These are phyloP conservation scores for Oncorhynchus masou DNA, from an alignment of 2,113 vertebrate species.

Conservation along the genomic window DNA sequence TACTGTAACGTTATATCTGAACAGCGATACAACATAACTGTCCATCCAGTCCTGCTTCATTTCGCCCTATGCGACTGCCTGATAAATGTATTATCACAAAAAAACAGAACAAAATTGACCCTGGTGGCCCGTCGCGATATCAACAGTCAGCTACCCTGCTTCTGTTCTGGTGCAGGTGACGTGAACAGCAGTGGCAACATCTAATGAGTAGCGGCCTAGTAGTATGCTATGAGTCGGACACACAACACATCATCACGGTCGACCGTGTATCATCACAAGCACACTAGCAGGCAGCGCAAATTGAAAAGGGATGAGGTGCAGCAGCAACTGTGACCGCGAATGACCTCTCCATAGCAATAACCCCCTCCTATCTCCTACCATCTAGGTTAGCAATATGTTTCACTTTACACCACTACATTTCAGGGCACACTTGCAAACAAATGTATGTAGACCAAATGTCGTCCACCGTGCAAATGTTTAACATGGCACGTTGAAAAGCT, in stretches of 20 bases:
- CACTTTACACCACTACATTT: not conserved
- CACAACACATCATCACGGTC: not conserved
- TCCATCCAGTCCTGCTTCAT: too few relatives aligned
- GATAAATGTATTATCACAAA: not conserved
- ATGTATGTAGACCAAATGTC: not conserved
- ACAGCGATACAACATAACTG: too few relatives aligned
- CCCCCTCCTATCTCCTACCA: not conserved
- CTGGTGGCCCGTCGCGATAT: not conserved
- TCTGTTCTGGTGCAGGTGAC: slow-evolving; percentile 1
- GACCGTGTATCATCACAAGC: too few relatives aligned
- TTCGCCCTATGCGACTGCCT: not conserved
- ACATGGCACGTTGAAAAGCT: not conserved
- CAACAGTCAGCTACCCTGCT: not conserved
- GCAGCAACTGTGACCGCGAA: not conserved
- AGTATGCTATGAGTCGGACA: not conserved
- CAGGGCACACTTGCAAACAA: not conserved
- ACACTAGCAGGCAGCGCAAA: not conserved
- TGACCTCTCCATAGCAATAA: slow-evolving; percentile 7
- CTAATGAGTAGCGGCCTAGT: slow-evolving; percentile 1
- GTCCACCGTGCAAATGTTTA: not conserved
- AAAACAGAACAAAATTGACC: not conserved
- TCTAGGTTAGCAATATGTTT: not conserved
- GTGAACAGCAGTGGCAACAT: not conserved
- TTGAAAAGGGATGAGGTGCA: slow-evolving; percentile 6
- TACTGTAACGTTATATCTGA: too few relatives aligned